A percentile compares a stretch with the other conserved stretches of the same genome.
phyloP scores from a whole-genome alignment of 2,113 vertebrate species.

The Pluvialis apricaria region DNA sequence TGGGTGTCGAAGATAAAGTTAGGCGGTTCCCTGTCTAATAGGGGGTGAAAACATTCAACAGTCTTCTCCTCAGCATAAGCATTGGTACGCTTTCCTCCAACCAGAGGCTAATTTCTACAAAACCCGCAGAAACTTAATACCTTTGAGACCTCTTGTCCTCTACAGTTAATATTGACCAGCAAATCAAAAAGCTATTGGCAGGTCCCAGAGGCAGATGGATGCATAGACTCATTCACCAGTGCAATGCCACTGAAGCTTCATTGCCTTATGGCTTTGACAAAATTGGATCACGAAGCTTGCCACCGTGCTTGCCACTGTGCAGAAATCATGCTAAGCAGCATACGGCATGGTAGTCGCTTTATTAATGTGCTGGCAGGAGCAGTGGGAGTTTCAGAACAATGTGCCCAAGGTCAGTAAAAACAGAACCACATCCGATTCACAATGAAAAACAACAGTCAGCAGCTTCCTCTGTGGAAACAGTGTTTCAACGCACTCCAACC shows the following conservation, averaged over 20 bases:
- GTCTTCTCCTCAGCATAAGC: background rate
- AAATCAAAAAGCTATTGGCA: background rate
- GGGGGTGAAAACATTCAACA: background rate
- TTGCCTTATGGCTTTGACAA: background rate
- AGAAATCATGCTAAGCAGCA: background rate
- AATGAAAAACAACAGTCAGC: background rate
- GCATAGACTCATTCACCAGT: background rate
- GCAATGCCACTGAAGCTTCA: background rate
- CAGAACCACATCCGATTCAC: background rate
- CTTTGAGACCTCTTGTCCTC: background rate
- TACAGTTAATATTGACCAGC: background rate
- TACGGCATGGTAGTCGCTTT: rapidly evolving
- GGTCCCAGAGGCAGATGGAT: background rate
- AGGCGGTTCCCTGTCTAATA: background rate
- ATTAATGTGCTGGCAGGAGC: background rate
- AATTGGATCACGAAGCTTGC: background rate
- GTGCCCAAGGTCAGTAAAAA: background rate
- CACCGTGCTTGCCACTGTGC: background rate
- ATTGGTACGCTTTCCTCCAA: background rate
- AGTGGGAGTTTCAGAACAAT: background rate
- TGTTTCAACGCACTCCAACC: background rate
- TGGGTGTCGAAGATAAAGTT: background rate
- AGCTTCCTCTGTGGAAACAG: background rate
- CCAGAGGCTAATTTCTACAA: background rate
- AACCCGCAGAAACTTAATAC: background rate